Evolutionary conservation across 2,888 invertebrate species (phyloP), one percentile per base, ranked within the genome.

Genomic region (Drosophila atripex): DNA sequence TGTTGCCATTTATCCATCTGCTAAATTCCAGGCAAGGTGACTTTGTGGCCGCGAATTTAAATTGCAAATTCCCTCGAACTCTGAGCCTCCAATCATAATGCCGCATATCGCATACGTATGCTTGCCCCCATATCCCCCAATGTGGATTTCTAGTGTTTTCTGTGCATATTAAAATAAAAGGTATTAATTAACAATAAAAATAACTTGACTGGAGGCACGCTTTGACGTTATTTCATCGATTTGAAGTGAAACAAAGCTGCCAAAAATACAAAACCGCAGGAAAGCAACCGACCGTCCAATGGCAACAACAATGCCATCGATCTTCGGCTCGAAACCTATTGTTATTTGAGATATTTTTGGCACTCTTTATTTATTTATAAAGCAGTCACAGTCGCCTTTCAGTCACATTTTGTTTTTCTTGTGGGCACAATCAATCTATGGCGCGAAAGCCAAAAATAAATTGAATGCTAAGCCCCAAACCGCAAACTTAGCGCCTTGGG

Each of bases 1-100:
- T 18, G 1, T 18, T 1, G 18, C 18, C 18, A 18, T 18, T 50
- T 51, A 52, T 56, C 16, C 50, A 57, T 69, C 70, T 72, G 72
- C 80, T 71, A 87, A 88, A 89, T 87, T 87, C 88, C 89, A 78
- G 50, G 82, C 89, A 89, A 87, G 87, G 89, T 88, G 88, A 86
- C 30, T 61, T 86, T 88, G 78, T 78, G 80, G 88, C 76, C 74
- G 80, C 79, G 70, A 86, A 88, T 87, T 89, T 89, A 75, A 78
- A 87, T 86, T 87, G 77, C 86, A 89, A 87, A 87, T 89, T 59
- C 73, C 70, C 50, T 64, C 68, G 71, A 51, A 53, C 63, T 66
- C 43, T 8, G 11, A n/a, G 68, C 14, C 56, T 46, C 57, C 21
- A 23, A 65, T 76, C 63, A 66, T 55, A 57, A 60, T 47, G 28